phyloP scores from a whole-genome alignment of 2,888 invertebrate genomes.

The Muschampia plurimacula region DNA sequence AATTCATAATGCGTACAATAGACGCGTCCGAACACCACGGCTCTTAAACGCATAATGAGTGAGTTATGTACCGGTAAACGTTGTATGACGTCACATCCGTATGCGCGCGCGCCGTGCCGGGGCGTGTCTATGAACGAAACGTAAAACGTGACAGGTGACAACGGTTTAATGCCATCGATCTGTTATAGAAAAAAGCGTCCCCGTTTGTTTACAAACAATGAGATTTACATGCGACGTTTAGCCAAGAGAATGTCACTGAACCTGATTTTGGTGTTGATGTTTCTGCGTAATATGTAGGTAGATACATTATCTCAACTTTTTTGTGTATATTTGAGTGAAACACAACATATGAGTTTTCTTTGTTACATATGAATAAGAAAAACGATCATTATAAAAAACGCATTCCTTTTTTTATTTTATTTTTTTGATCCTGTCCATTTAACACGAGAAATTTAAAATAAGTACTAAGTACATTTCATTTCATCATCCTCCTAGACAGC shows the following conservation, averaged over 20 bases:
- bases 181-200: constrained; percentile 44
- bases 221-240: constrained; percentile 35
- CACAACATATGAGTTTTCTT: background rate
- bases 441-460: too few species aligned
- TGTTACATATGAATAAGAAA: background rate
- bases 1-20: constrained; percentile 32
- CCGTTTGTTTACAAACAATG: constrained; percentile 51
- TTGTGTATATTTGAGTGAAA: background rate
- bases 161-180: constrained; percentile 35
- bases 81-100: constrained; percentile 42
- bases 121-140: constrained; percentile 47
- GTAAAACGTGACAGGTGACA: constrained; percentile 52
- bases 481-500: too few species aligned
- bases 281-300: background rate
- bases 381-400: background rate
- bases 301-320: background rate
- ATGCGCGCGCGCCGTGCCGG: constrained; percentile 58
- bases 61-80: constrained; percentile 45
- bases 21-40: constrained; percentile 52
- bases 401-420: too few species aligned
- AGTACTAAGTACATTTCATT: too few species aligned
- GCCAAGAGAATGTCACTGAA: constrained; percentile 18
- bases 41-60: constrained; percentile 56
- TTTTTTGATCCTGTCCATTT: too few species aligned
- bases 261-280: constrained; percentile 13